Conservation (phyloP, 1,140 invertebrate species). For the Heliconius melpomene region DNA sequence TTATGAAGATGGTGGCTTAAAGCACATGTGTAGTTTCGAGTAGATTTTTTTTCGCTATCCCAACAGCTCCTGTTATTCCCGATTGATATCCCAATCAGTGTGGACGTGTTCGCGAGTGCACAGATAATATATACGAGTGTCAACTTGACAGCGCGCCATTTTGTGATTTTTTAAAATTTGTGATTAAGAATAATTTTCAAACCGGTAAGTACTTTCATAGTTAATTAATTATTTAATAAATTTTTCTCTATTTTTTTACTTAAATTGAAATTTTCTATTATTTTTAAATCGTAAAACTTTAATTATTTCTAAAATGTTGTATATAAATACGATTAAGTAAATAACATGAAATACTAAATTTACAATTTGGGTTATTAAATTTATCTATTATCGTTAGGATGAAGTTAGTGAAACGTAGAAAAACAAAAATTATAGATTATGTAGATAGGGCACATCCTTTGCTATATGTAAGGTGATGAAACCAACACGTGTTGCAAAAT, state of each 20-base stretch:
- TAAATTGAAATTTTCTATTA: too few relatives aligned
- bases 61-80: constrained; percentile 69
- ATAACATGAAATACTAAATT: too few relatives aligned
- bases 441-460: constrained; percentile 26
- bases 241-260: too few relatives aligned
- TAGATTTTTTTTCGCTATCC: constrained; percentile 64
- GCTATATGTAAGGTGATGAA: constrained; percentile 45
- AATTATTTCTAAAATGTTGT: too few relatives aligned
- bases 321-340: too few relatives aligned
- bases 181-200: constrained; percentile 16
- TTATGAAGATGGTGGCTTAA: constrained; percentile 28
- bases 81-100: constrained; percentile 53
- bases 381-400: too few relatives aligned
- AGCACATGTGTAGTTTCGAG: constrained; percentile 57
- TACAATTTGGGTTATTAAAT: too few relatives aligned
- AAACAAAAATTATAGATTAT: not conserved
- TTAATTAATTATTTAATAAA: not conserved
- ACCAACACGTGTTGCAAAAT: constrained; percentile 66
- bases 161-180: constrained; percentile 50
- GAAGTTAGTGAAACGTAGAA: too few relatives aligned
- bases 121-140: constrained; percentile 56
- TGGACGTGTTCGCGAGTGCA: constrained; percentile 54
- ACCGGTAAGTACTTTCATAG: not conserved
- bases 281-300: too few relatives aligned
- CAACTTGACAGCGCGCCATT: constrained; percentile 60